Evolutionary conservation across 2,797 vertebrate species (phyloP), one percentile per base, ranked within the genome.

Genomic region (Anas bernieri): DNA sequence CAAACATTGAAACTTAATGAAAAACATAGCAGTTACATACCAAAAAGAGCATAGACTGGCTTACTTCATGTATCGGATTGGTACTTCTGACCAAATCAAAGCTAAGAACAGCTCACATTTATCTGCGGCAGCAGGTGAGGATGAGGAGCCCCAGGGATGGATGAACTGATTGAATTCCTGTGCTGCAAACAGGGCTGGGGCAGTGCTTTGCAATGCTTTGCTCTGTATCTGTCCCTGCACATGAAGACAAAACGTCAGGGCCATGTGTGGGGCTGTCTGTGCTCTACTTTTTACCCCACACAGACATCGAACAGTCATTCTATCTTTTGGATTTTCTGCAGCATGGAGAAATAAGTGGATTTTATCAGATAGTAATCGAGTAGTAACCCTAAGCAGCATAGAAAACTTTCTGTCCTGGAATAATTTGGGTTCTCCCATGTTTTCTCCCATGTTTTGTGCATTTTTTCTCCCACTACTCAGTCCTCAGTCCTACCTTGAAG

Each of bases 231-330:
- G 1, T 13, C 26, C 17, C 54, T 59, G 26, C 11, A 15, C 20
- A 50, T 15, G 64, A 25, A 11, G 28, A 9, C 11, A 43, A 18
- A 43, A 15, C 9, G 8, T 13, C n/a, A 30, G 23, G 39, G 37
- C 13, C 39, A 37, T 26, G 1, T 0, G 0, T 11, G 30, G 41
- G 22, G 22, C 20, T 37, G 50, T 56, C 1, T 1, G 3, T 13
- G n/a, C 25, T 25, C 8, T 8, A 31, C 30, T 17, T 2, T 12
- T n/a, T 4, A 3, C 6, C 7, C 15, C 9, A 2, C 33, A 37
- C 0, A 62, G 41, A 30, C 9, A 45, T 7, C 5, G 6, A 35
- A 18, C n/a, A 67, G 23, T 17, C 62, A 4, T 23, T 87, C 8
- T 25, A 33, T 4, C 12, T 13, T 26, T 45, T 14, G 7, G 33